phyloP scores from a whole-genome alignment of 2,113 vertebrate genomes.

The Xerus inauris region DNA sequence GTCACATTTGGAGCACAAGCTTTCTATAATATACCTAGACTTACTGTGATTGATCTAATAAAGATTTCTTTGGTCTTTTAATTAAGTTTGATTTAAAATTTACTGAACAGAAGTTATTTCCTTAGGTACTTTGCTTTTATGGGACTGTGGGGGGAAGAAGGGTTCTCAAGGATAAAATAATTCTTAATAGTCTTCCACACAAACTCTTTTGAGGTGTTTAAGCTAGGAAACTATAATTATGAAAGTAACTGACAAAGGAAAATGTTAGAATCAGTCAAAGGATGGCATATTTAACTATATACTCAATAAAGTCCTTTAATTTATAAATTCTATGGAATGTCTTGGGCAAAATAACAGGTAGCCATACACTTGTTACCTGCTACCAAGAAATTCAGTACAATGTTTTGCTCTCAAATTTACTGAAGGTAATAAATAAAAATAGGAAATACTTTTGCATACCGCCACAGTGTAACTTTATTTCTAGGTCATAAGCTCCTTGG shows the following conservation, averaged over 20 bases:
- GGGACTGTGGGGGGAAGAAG: neutral
- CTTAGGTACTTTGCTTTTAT: neutral
- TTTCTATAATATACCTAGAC: neutral
- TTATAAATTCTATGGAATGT: neutral
- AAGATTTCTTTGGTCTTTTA: neutral
- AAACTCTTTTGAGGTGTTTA: neutral
- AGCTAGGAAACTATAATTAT: neutral
- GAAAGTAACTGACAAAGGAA: neutral
- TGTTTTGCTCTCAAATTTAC: neutral
- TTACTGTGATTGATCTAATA: neutral
- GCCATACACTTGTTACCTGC: neutral
- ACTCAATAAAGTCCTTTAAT: neutral
- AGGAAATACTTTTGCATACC: neutral
- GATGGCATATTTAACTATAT: neutral
- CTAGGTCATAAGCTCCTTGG: neutral
- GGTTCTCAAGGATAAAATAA: neutral
- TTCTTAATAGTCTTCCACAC: neutral
- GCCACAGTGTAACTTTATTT: neutral
- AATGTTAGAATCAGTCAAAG: neutral
- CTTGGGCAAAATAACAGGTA: neutral
- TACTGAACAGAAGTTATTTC: neutral
- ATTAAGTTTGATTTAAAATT: neutral
- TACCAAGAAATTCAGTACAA: neutral
- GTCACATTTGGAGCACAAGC: neutral
- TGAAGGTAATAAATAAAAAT: conserved; percentile 9